These are phyloP conservation scores for Scaptomyza polygonia DNA, from an alignment of 2,888 invertebrate genomes.

Conservation along the genomic window DNA sequence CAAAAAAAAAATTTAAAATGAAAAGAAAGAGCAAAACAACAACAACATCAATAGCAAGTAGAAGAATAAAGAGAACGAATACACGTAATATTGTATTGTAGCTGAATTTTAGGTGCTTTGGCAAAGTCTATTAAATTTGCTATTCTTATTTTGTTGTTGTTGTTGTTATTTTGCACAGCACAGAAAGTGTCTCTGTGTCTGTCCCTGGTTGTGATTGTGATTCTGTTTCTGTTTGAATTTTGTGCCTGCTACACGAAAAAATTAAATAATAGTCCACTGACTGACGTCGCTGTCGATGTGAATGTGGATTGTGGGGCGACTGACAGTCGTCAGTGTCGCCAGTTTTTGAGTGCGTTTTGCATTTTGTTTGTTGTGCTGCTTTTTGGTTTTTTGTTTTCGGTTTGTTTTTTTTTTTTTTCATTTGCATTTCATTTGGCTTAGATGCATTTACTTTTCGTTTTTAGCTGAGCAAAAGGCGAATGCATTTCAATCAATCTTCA, in stretches of 20 bases:
- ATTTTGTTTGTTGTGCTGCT: constrained; percentile 45
- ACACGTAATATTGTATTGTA: constrained; percentile 69
- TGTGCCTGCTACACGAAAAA: constrained; percentile 37
- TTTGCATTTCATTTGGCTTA: constrained; percentile 22
- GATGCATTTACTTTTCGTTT: constrained; percentile 50
- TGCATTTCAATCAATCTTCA: constrained; percentile 76
- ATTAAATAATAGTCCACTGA: constrained; percentile 74
- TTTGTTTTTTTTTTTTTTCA: constrained; percentile 5
- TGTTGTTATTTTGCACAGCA: constrained; percentile 34
- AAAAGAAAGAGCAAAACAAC: constrained; percentile 13
- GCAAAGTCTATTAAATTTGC: constrained; percentile 51
- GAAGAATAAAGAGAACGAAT: constrained; percentile 36
- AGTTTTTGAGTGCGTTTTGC: constrained; percentile 50
- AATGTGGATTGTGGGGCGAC: constrained; percentile 23
- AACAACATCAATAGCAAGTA: background rate
- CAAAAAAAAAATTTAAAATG: too few relatives aligned
- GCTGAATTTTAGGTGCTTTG: constrained; percentile 67
- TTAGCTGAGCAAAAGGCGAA: constrained; percentile 42
- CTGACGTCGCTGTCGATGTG: constrained; percentile 66
- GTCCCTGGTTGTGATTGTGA: constrained; percentile 43
- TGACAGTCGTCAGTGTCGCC: constrained; percentile 47
- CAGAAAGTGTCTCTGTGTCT: constrained; percentile 53
- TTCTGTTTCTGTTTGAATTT: constrained; percentile 8
- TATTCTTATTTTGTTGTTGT: background rate
- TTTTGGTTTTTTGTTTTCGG: too few relatives aligned